Base-by-base conservation (phyloP, 2,797 vertebrate genomes). In the Neoniphon sammara region DNA sequence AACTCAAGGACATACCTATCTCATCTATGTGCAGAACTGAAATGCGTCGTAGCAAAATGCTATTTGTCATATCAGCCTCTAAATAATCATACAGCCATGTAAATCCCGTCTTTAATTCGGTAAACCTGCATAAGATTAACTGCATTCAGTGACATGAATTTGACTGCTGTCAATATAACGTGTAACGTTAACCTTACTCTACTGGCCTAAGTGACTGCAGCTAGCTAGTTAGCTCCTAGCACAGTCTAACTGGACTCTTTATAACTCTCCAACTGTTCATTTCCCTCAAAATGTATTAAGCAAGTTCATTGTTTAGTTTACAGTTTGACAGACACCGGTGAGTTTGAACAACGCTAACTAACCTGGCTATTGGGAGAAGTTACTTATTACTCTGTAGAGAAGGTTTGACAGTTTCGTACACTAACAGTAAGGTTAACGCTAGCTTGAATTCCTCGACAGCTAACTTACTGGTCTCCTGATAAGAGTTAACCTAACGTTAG, bases 171-270 rank as follows among this genome's bases (percentile, higher is more conserved):
- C 57, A 42, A 8, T n/a, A 58, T 1, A 12, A 11, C 17, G 61
- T 8, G 57, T 17, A 36, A n/a, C n/a, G n/a, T n/a, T 66, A 52
- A 64, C 64, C 64, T 73, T 69, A 36, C 34, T 36, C 34, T 36
- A 2, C 12, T 42, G 47, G 54, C 42, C 36, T 11, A 47, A 7
- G 50, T 7, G 12, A 14, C 31, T 21, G 71, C 57, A 1, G 12
- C 56, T 34, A 34, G n/a, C 12, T 1, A 20, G 2, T 17, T 54
- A 2, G 21, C 50, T 2, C 34, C 18, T 50, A 15, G 6, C 39
- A 10, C 6, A 18, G 9, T 21, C 31, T 1, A 10, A 15, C 4
- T 42, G 11, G 4, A 42, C 39, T 42, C 11, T 42, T 11, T 11
- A 11, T 11, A 11, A 42, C 39, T 42, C 39, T 42, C 11, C 39